Percentiles rank a stretch among this genome's conserved stretches.
phyloP scores from a whole-genome alignment of 2,113 vertebrate species.

The Rhabdomys dilectus region DNA sequence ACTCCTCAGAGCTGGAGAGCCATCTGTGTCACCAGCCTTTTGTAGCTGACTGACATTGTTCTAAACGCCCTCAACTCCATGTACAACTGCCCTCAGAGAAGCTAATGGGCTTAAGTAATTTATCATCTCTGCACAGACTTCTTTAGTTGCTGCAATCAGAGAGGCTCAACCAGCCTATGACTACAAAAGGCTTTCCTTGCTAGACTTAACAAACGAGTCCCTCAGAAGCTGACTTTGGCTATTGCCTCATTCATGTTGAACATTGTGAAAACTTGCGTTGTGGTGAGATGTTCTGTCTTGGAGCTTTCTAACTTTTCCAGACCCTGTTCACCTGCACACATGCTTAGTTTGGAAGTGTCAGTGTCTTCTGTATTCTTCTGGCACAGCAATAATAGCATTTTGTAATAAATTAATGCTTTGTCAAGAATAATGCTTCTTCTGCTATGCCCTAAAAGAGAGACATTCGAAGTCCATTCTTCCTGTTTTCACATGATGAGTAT shows the following conservation, averaged over 20 bases:
- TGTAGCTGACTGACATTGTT: neutral
- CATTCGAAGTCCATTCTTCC: neutral
- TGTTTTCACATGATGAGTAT: neutral
- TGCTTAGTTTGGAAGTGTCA: neutral
- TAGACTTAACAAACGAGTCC: neutral
- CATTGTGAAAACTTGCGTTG: conserved; percentile 30
- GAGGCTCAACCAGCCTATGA: neutral
- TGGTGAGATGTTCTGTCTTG: neutral
- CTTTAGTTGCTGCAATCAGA: conserved; percentile 29
- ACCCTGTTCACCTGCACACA: neutral
- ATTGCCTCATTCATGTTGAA: neutral
- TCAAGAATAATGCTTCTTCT: neutral
- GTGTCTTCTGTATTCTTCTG: neutral
- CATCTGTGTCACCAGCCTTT: neutral
- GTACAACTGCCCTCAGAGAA: conserved; percentile 1
- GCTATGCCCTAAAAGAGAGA: neutral
- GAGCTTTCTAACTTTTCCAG: conserved; percentile 18
- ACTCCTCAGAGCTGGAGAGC: neutral
- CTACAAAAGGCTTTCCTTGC: neutral
- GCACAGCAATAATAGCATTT: neutral
- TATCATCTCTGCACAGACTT: conserved; percentile 27
- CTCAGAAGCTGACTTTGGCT: conserved; percentile 23
- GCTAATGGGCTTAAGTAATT: neutral
- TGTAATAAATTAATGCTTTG: neutral
- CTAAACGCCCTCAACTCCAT: neutral